These are phyloP conservation scores for Hepsetus odoe DNA, from an alignment of 2,113 vertebrate genomes.

Conservation along the genomic window DNA sequence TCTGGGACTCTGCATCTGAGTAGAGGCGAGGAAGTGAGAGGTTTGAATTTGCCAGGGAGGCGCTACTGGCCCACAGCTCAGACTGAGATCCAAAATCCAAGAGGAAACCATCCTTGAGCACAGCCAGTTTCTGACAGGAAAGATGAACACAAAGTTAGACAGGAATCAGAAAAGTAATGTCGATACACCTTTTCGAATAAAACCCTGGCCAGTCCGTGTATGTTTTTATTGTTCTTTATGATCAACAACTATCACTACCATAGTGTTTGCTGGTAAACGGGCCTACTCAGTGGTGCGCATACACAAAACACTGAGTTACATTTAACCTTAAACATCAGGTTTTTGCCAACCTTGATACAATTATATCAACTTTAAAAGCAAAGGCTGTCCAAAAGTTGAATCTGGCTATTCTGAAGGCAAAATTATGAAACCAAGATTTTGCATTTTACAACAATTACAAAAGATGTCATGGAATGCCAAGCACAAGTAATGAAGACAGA, in stretches of 20 bases:
- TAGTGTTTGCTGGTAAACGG: neutral
- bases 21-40: conserved; percentile 81
- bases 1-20: conserved; percentile 93
- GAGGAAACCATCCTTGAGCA: conserved; percentile 89
- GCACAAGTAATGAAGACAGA: neutral
- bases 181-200: too few species aligned
- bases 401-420: neutral
- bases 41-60: conserved; percentile 81
- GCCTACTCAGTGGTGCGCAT: neutral
- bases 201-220: too few species aligned
- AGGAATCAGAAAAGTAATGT: neutral
- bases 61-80: conserved; percentile 87
- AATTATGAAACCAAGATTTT: neutral
- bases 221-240: too few species aligned
- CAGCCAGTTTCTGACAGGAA: conserved; percentile 86
- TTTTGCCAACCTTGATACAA: neutral
- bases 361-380: neutral
- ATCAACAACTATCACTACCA: too few species aligned
- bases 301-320: neutral
- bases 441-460: conserved; percentile 10
- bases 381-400: neutral
- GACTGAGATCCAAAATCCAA: conserved; percentile 85
- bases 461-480: neutral
- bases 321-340: neutral
- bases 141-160: neutral